Percentiles rank a stretch among this genome's conserved stretches.
Conservation (phyloP, 2,797 vertebrate genomes). For the Diglossa cyanea region DNA sequence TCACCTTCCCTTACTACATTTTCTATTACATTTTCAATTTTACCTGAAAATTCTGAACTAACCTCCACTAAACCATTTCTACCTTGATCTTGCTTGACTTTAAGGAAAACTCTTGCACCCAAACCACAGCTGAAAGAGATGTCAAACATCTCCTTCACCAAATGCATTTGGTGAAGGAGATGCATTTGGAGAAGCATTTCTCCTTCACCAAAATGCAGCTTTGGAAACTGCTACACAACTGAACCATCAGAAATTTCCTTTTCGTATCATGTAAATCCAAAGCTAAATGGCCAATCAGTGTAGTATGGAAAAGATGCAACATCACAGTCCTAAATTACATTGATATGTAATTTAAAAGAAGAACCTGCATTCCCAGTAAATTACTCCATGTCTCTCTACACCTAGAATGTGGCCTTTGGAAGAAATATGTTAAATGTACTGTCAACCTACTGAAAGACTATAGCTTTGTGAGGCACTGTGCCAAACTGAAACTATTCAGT, state of each 20-base stretch:
- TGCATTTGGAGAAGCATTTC: not conserved
- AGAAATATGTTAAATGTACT: not conserved
- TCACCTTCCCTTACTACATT: not conserved
- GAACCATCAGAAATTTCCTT: not conserved
- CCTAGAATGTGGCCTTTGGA: not conserved
- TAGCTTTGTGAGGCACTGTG: not conserved
- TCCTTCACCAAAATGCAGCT: not conserved
- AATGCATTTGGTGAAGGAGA: no score
- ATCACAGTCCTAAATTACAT: not conserved
- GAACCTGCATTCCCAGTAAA: not conserved
- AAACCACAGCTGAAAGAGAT: not conserved
- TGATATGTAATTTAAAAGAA: not conserved
- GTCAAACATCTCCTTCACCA: not conserved
- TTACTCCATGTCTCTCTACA: not conserved
- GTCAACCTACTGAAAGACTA: not conserved
- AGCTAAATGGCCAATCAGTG: not conserved
- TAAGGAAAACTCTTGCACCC: not conserved
- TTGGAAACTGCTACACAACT: not conserved
- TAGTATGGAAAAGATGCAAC: not conserved
- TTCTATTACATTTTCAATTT: not conserved
- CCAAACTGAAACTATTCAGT: not conserved
- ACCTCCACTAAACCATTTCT: not conserved
- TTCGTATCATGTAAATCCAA: rapidly evolving
- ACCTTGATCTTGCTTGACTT: not conserved
- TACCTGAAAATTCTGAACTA: not conserved